These are phyloP conservation scores for Orchesella cincta DNA, from an alignment of 1,140 invertebrate genomes.

Conservation along the genomic window DNA sequence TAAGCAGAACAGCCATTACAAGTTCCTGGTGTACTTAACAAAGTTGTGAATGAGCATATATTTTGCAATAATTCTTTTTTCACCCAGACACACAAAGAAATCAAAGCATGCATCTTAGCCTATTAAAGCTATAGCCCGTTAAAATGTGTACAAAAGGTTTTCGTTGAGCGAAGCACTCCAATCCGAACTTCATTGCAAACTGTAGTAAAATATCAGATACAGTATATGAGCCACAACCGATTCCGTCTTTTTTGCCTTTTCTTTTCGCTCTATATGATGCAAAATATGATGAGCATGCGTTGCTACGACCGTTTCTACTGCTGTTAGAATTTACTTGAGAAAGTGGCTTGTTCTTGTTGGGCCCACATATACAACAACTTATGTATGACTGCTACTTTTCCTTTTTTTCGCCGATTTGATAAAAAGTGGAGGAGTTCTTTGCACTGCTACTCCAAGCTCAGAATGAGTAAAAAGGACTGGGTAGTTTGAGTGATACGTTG, in stretches of 20 bases:
- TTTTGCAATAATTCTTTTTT: background rate
- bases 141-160: too few relatives aligned
- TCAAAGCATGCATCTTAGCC: too few relatives aligned
- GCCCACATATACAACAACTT: background rate
- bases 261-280: background rate
- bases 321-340: background rate
- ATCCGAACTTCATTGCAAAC: too few relatives aligned
- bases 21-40: background rate
- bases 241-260: background rate
- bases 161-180: too few relatives aligned
- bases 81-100: too few relatives aligned
- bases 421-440: conserved; percentile 6
- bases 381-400: conserved; percentile 1
- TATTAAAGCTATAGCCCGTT: too few relatives aligned
- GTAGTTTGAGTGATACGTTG: background rate
- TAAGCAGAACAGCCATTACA: background rate
- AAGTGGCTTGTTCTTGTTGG: conserved; percentile 12
- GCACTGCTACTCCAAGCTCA: background rate
- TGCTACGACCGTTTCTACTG: background rate
- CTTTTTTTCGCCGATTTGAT: conserved; percentile 5
- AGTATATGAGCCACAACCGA: background rate
- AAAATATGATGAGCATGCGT: conserved; percentile 20
- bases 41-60: background rate
- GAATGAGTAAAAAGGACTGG: conserved; percentile 1
- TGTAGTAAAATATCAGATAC: too few relatives aligned